Conservation (phyloP, 2,113 vertebrate species). For the Brevimyrus niger region DNA sequence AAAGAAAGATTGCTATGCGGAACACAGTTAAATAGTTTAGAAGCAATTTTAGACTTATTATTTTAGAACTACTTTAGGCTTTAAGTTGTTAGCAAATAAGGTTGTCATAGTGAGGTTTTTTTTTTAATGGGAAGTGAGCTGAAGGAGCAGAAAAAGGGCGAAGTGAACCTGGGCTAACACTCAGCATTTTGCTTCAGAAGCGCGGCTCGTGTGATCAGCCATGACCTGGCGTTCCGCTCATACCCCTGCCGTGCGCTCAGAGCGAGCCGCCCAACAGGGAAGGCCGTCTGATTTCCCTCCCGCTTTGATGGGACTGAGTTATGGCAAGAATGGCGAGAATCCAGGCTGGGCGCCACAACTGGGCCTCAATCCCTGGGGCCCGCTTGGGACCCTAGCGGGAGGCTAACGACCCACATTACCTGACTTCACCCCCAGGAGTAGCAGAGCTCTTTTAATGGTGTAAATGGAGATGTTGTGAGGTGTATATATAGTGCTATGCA, state of each 20-base stretch:
- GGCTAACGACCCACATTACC: background rate
- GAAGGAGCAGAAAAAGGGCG: background rate
- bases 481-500: background rate
- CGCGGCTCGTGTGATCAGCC: background rate
- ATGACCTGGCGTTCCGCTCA: background rate
- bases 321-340: slow-evolving; percentile 17
- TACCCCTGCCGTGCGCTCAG: background rate
- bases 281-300: background rate
- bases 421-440: background rate
- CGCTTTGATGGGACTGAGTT: background rate
- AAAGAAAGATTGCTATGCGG: background rate
- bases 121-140: background rate
- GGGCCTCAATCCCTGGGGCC: background rate
- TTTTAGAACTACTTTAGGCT: background rate
- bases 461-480: background rate
- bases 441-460: background rate
- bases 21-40: background rate
- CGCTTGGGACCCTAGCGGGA: background rate
- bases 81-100: background rate
- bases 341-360: background rate
- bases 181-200: background rate
- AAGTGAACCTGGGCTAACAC: background rate
- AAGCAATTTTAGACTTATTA: background rate
- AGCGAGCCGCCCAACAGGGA: background rate
- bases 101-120: background rate